Base-by-base conservation (phyloP, 2,113 vertebrate genomes). In the Pithys albifrons region DNA sequence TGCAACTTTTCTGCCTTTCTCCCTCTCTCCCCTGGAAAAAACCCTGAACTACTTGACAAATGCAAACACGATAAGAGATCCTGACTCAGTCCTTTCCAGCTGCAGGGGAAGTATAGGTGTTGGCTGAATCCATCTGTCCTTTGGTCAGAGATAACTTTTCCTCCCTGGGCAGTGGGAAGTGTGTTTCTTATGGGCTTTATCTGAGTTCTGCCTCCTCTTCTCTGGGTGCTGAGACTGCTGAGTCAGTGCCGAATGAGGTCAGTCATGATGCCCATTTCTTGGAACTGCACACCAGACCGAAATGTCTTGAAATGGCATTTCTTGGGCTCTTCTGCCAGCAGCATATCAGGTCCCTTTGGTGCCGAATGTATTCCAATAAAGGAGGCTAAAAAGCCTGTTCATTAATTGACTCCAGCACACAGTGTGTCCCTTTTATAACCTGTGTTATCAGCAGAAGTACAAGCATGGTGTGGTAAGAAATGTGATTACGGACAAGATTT, bases 361-460 rank as follows among this genome's bases (percentile, higher is more conserved):
- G 95, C 96, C 64, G 35, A 88, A 95, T 92, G 97, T 90, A 79
- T 95, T 97, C 96, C 96, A 97, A 97, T 97, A 98, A 98, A 98
- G 96, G 97, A 98, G 98, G 98, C 98, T 98, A 98, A 98, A 97
- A 97, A 98, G 95, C 96, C 85, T 61, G 96, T 93, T 95, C 98
- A 97, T 98, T 98, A 98, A 98, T 97, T 98, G 98, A 97, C 97
- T 98, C 93, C 96, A 70, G 89, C 95, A 96, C 96, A 51, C 95
- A 96, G 94, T 93, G 96, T 94, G 95, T 97, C 96, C 96, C 97
- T 98, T 98, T 98, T 96, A 97, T 97, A 98, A 98, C 98, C 98
- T 98, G 98, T 98, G 97, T 97, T 98, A 98, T 98, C 98, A 98
- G 98, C 98, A 98, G 91, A 98, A 98, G 97, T 98, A 95, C 97